Percentiles rank a stretch among this genome's conserved stretches.
These are phyloP conservation scores for Taphrorychus bicolor DNA, from an alignment of 2,888 invertebrate genomes.

Conservation along the genomic window DNA sequence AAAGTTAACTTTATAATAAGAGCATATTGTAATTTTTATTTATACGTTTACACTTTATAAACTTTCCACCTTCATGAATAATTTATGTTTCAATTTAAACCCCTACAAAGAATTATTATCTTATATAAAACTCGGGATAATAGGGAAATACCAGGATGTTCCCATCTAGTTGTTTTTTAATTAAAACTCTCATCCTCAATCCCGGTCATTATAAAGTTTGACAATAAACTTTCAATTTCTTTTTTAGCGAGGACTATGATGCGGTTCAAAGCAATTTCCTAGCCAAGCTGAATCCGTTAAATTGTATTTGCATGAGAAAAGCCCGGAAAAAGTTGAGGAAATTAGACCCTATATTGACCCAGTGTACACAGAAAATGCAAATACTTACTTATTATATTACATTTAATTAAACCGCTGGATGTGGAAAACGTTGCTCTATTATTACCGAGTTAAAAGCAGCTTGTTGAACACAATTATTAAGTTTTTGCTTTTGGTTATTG, in stretches of 20 bases:
- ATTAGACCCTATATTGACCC: background rate
- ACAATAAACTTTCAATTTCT: conserved; percentile 8
- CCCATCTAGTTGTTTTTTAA: background rate
- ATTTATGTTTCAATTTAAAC: too few species aligned
- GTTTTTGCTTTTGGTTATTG: background rate
- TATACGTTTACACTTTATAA: too few species aligned
- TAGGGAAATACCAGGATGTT: background rate
- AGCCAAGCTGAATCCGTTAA: conserved; percentile 6
- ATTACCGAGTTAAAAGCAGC: background rate
- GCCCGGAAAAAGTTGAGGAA: background rate
- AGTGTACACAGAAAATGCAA: background rate
- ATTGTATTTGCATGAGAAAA: conserved; percentile 9
- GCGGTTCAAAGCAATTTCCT: background rate
- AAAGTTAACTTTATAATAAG: too few species aligned
- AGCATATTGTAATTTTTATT: too few species aligned
- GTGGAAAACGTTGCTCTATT: background rate
- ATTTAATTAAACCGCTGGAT: conserved; percentile 1
- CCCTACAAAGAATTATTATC: too few species aligned
- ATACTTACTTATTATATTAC: conserved; percentile 7
- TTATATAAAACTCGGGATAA: too few species aligned
- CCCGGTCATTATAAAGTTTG: background rate
- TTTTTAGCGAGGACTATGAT: background rate
- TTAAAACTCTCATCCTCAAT: background rate
- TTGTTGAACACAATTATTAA: background rate
- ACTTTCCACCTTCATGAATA: too few species aligned